Percentiles rank a stretch among this genome's conserved stretches.
Conservation (phyloP, 2,888 invertebrate genomes). For the Sarcophaga subvicina region DNA sequence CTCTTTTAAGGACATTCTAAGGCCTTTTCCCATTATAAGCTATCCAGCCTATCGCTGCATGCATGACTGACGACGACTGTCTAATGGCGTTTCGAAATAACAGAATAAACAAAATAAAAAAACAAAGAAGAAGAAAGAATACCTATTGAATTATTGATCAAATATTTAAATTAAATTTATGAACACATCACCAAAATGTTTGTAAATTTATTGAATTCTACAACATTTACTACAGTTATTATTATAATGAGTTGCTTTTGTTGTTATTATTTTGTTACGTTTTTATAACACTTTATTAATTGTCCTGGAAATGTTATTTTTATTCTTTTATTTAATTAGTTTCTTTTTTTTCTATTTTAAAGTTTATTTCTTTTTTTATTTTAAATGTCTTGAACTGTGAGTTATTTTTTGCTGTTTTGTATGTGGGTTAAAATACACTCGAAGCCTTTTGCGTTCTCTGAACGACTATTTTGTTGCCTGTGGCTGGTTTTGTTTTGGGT, state of each 20-base stretch:
- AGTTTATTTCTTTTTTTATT: neutral
- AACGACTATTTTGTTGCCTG: conserved; percentile 70
- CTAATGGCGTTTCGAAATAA: no score
- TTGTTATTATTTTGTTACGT: neutral
- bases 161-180: neutral
- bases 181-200: neutral
- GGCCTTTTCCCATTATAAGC: neutral
- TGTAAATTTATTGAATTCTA: neutral
- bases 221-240: no score
- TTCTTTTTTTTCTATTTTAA: neutral
- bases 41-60: neutral
- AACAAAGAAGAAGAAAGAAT: neutral
- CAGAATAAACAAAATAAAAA: no score
- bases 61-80: no score
- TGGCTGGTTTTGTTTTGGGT: conserved; percentile 73
- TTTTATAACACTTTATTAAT: neutral
- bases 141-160: conserved; percentile 39
- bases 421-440: conserved; percentile 52
- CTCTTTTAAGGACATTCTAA: conserved; percentile 77
- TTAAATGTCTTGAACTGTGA: neutral
- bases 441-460: conserved; percentile 70
- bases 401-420: conserved; percentile 43
- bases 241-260: conserved; percentile 6
- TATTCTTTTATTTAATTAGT: no score
- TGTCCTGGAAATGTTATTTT: no score